Percentiles rank a stretch among this genome's conserved stretches.
Evolutionary conservation across 2,888 invertebrate species (phyloP).

Genomic region (Polyploca ridens): DNA sequence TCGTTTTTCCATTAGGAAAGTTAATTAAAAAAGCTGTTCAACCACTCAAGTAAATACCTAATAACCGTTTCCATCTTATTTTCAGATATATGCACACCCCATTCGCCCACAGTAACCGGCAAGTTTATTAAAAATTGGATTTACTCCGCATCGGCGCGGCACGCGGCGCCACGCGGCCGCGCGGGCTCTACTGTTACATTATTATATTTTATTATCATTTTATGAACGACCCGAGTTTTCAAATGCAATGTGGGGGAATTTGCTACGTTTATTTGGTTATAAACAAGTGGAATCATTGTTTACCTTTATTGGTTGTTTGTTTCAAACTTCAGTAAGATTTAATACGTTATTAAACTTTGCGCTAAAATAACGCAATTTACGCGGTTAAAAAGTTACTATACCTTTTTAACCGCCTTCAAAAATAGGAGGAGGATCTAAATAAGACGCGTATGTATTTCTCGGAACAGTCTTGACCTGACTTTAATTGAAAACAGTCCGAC

Average conservation of each 20-base stretch:
- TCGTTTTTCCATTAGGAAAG: too few species aligned
- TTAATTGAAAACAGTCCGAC: too few species aligned
- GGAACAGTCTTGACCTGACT: too few species aligned
- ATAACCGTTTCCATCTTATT: neutral
- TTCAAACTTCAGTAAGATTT: neutral
- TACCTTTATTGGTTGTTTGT: neutral
- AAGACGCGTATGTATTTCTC: too few species aligned
- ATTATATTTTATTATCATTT: constrained; percentile 44
- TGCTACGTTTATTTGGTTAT: neutral
- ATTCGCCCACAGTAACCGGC: constrained; percentile 34
- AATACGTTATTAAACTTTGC: too few species aligned
- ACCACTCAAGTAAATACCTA: too few species aligned
- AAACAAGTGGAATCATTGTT: neutral
- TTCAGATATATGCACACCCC: constrained; percentile 26
- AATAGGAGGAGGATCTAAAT: too few species aligned
- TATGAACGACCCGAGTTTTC: neutral
- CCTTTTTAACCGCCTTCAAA: too few species aligned
- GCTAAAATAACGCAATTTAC: too few species aligned
- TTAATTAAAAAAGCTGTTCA: too few species aligned
- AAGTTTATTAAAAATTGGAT: constrained; percentile 79
- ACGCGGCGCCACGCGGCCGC: constrained; percentile 36
- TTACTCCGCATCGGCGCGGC: constrained; percentile 50
- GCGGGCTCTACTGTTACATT: constrained; percentile 25
- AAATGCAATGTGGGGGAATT: neutral
- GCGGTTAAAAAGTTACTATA: too few species aligned